A percentile compares a stretch with the other conserved stretches of the same genome.
Evolutionary conservation across 1,140 invertebrate genomes (phyloP).

Genomic region (Sarcophaga bullata): DNA sequence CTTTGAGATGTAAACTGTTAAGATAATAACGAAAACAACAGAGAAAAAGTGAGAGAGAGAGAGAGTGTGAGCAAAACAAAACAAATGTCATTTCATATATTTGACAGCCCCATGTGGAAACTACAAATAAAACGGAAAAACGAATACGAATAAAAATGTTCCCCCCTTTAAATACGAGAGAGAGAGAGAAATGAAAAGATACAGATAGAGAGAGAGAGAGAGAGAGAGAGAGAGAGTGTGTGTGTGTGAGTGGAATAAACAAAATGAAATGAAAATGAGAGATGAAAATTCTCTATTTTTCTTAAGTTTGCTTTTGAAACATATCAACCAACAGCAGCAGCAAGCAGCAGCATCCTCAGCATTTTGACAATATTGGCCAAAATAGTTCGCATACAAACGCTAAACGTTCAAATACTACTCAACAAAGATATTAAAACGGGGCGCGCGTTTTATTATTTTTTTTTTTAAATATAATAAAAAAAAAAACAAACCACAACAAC

Average conservation of each 20-base stretch:
- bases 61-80: neutral
- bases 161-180: neutral
- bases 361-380: constrained; percentile 31
- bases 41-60: neutral
- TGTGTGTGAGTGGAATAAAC: too few species aligned
- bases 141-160: too few species aligned
- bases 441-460: constrained; percentile 30
- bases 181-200: neutral
- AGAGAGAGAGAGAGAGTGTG: too few species aligned
- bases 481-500: neutral
- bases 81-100: neutral
- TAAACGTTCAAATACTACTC: constrained; percentile 39
- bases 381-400: constrained; percentile 41
- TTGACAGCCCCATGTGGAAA: constrained; percentile 20
- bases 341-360: constrained; percentile 33
- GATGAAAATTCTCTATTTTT: neutral
- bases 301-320: constrained; percentile 23
- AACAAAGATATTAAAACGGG: constrained; percentile 7
- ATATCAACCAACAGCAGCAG: neutral
- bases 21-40: neutral
- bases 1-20: neutral
- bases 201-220: neutral
- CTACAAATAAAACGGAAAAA: neutral
- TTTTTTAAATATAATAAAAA: neutral
- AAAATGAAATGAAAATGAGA: constrained; percentile 9